phyloP scores from a whole-genome alignment of 2,888 invertebrate genomes.

The Caenorhabditis uteleia region DNA sequence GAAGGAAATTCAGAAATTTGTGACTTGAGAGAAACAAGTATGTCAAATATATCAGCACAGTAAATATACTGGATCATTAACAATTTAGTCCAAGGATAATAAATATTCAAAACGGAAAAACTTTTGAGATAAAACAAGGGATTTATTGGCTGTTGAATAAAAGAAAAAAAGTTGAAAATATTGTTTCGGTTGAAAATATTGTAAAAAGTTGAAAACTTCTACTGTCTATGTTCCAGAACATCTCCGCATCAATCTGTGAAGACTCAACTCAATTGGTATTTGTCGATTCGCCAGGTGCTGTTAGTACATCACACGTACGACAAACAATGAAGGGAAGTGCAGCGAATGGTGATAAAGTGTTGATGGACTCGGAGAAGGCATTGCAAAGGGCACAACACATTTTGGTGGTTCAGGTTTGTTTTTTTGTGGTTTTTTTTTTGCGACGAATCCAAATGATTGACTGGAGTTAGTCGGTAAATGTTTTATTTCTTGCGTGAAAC shows the following conservation, averaged over 20 bases:
- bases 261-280: slow-evolving; percentile 82
- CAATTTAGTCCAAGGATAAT: too few species aligned
- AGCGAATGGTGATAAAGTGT: slow-evolving; percentile 41
- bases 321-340: slow-evolving; percentile 42
- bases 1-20: too few species aligned
- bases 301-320: slow-evolving; percentile 71
- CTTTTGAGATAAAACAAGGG: too few species aligned
- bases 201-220: not conserved
- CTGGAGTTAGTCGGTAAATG: too few species aligned
- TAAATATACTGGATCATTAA: too few species aligned
- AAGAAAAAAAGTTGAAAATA: not conserved
- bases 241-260: slow-evolving; percentile 44
- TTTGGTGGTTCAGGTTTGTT: slow-evolving; percentile 61
- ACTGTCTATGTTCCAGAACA: slow-evolving; percentile 50
- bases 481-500: not conserved
- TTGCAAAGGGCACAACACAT: slow-evolving; percentile 63
- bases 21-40: too few species aligned
- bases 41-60: too few species aligned
- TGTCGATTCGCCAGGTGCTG: slow-evolving; percentile 90
- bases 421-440: slow-evolving; percentile 1
- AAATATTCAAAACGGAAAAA: too few species aligned
- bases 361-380: slow-evolving; percentile 65
- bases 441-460: too few species aligned
- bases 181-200: not conserved
- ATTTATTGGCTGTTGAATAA: too few species aligned